phyloP scores from a whole-genome alignment of 2,113 vertebrate genomes.

The Corythoichthys intestinalis region DNA sequence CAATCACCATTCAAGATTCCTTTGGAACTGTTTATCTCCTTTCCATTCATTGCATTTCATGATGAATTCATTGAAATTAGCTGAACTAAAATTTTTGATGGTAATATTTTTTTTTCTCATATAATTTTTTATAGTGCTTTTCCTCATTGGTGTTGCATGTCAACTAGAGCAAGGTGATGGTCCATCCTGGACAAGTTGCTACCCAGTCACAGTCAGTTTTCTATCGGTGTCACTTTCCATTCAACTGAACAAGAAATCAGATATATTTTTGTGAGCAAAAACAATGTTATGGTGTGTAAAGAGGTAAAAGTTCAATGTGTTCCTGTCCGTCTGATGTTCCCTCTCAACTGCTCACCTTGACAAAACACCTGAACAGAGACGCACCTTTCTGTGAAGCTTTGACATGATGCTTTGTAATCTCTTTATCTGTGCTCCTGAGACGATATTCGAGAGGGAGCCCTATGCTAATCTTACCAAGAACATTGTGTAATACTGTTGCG shows the following conservation, averaged over 20 bases:
- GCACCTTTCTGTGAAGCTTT: neutral
- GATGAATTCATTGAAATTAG: neutral
- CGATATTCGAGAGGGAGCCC: conserved; percentile 24
- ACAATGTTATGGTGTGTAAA: neutral
- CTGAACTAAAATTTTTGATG: conserved; percentile 1
- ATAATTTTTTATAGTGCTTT: neutral
- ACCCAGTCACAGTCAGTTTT: neutral
- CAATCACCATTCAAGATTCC: conserved; percentile 6
- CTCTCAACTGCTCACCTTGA: conserved; percentile 25
- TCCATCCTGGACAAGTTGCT: neutral
- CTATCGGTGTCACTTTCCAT: neutral
- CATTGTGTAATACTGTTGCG: conserved; percentile 55
- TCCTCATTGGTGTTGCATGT: neutral
- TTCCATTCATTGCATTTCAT: neutral
- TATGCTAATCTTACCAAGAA: conserved; percentile 58
- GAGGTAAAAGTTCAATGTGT: neutral
- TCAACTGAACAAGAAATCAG: neutral
- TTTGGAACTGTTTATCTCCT: conserved; percentile 4
- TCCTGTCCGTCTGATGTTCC: neutral
- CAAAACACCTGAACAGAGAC: conserved; percentile 37
- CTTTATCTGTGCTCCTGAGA: conserved; percentile 44
- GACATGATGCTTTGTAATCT: conserved; percentile 52
- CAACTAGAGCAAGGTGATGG: neutral
- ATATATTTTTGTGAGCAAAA: neutral
- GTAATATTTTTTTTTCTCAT: neutral